A percentile compares a stretch with the other conserved stretches of the same genome.
Conservation (phyloP, 2,888 invertebrate genomes). For the Endotricha flammealis region DNA sequence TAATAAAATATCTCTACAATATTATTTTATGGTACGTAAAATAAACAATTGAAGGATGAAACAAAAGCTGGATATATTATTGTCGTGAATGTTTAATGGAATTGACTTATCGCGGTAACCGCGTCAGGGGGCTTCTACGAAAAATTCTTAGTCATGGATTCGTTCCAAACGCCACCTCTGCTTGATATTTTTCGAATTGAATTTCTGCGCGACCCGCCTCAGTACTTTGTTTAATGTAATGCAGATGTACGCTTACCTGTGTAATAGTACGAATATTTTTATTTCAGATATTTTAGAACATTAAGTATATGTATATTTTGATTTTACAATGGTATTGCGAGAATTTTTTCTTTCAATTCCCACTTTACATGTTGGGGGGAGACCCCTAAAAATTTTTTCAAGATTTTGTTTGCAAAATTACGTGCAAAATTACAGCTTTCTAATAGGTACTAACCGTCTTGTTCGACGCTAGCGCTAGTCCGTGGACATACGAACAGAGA, state of each 20-base stretch:
- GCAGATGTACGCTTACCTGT: slow-evolving; percentile 36
- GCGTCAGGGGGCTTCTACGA: neutral
- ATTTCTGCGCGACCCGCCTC: slow-evolving; percentile 31
- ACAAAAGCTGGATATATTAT: neutral
- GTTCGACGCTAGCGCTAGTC: too few relatives aligned
- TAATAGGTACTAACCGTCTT: too few relatives aligned
- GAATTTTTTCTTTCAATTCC: too few relatives aligned
- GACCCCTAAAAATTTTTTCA: too few relatives aligned
- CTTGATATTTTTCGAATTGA: slow-evolving; percentile 37
- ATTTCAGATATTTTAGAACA: slow-evolving; percentile 18
- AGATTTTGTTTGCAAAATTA: too few relatives aligned
- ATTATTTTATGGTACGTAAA: too few relatives aligned
- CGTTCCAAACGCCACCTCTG: slow-evolving; percentile 21
- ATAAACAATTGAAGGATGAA: neutral
- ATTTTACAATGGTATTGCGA: too few relatives aligned
- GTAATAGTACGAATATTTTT: slow-evolving; percentile 36
- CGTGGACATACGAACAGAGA: too few relatives aligned
- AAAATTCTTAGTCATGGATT: slow-evolving; percentile 10
- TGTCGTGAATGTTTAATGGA: slow-evolving; percentile 1
- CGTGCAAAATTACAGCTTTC: too few relatives aligned
- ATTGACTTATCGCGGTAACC: slow-evolving; percentile 1
- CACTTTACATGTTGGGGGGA: too few relatives aligned
- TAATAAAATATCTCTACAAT: too few relatives aligned
- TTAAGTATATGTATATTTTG: too few relatives aligned
- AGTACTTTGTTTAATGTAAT: slow-evolving; percentile 38